Conservation (phyloP, 2,113 vertebrate genomes). For the Megaleporinus macrocephalus region DNA sequence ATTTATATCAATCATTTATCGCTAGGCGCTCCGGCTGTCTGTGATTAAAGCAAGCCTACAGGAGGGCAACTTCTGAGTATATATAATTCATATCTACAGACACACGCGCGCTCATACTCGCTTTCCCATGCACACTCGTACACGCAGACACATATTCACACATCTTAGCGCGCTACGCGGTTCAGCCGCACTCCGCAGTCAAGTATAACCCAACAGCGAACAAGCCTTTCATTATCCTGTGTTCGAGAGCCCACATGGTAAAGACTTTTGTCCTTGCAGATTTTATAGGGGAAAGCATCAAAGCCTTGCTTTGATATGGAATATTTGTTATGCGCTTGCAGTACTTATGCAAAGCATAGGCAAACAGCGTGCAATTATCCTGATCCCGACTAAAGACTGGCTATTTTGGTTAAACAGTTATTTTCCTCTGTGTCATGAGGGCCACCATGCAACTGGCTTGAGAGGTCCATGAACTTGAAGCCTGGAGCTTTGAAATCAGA, state of each 20-base stretch:
- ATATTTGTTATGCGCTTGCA: background rate
- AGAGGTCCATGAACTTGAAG: too few species aligned
- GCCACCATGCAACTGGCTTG: too few species aligned
- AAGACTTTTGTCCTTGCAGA: slow-evolving; percentile 18
- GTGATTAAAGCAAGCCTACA: slow-evolving; percentile 79
- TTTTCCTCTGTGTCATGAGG: too few species aligned
- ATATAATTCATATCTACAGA: slow-evolving; percentile 77
- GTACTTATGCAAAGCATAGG: background rate
- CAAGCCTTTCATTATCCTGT: slow-evolving; percentile 43
- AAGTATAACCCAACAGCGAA: slow-evolving; percentile 19
- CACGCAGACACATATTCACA: slow-evolving; percentile 26
- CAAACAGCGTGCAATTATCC: background rate
- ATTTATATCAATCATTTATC: slow-evolving; percentile 85
- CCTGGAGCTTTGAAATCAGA: too few species aligned
- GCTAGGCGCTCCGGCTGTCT: slow-evolving; percentile 73
- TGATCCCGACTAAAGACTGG: background rate
- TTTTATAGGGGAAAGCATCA: slow-evolving; percentile 24
- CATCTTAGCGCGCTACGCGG: slow-evolving; percentile 28
- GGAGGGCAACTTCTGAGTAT: slow-evolving; percentile 76
- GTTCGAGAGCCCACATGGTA: slow-evolving; percentile 36
- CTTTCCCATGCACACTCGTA: slow-evolving; percentile 31
- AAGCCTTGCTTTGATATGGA: slow-evolving; percentile 9
- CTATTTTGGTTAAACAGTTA: background rate
- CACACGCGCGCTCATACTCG: slow-evolving; percentile 41
- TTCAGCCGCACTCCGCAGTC: slow-evolving; percentile 27